phyloP scores from a whole-genome alignment of 2,797 vertebrate genomes.

The Notoglanidium macrostoma region DNA sequence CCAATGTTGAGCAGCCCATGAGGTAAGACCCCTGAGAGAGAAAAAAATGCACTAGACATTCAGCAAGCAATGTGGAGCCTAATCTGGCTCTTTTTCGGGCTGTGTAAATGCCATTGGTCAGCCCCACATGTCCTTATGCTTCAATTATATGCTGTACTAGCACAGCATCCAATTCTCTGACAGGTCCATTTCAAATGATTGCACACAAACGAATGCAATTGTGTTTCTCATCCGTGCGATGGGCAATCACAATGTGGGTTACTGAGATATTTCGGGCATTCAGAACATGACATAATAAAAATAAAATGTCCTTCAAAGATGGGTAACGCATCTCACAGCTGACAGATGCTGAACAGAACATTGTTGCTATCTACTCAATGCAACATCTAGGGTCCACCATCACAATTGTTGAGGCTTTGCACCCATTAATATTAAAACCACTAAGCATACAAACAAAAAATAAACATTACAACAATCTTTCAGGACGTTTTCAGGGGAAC shows the following conservation, averaged over 20 bases:
- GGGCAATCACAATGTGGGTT: background rate
- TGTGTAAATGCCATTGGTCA: conserved; percentile 36
- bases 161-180: background rate
- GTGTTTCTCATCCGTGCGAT: background rate
- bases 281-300: conserved; percentile 19
- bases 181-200: conserved; percentile 19
- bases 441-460: conserved; percentile 1
- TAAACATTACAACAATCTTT: conserved; percentile 9
- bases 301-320: conserved; percentile 26
- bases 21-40: conserved; percentile 41
- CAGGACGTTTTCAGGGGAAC: conserved; percentile 7
- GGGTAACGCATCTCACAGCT: conserved; percentile 1
- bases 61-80: conserved; percentile 31
- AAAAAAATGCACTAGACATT: conserved; percentile 33
- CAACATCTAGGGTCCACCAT: conserved; percentile 12
- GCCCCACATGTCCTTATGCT: conserved; percentile 19
- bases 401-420: background rate
- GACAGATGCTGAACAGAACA: conserved; percentile 20
- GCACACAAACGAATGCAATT: conserved; percentile 1
- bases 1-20: conserved; percentile 41
- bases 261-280: conserved; percentile 18
- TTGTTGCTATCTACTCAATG: background rate
- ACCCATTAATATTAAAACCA: background rate
- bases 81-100: conserved; percentile 7
- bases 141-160: conserved; percentile 13